Base-by-base conservation (phyloP, 1,140 invertebrate genomes). In the Anthonomus grandis region DNA sequence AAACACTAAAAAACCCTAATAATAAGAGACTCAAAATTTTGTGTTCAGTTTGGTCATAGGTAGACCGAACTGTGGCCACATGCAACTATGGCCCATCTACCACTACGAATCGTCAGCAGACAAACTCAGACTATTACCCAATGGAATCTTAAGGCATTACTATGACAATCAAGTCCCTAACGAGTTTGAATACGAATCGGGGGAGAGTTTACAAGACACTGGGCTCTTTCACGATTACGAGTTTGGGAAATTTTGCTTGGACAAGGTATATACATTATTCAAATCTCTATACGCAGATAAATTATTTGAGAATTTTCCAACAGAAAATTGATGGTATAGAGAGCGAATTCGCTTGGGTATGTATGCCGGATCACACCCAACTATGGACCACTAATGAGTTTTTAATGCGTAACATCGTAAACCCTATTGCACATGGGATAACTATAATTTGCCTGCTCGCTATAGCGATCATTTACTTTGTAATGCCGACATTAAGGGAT, bases 401-500 rank as follows among this genome's bases (percentile, higher is more conserved):
- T 68, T 63, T 91, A 13, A 80, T 91, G 73, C 81, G 79, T 42
- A 85, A 85, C 70, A 79, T 90, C 24, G 68, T 90, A 0, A 86
- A 89, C 74, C 88, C 89, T 12, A 74, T 85, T 31, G 87, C 88
- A 47, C 86, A 89, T 69, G 81, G 79, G 0, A 79, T 90, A 24
- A 78, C 85, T 2, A 84, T 91, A 52, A 75, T 83, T 4, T 83
- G 86, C 48, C 83, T 87, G 57, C 67, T 90, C n/a, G 67, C 85
- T 1, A 83, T 89, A 9, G 85, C 87, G 4, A 81, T 91, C n/a
- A 81, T 90, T 48, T 90, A 91, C 67, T 91, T 91, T 71, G 83
- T 91, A 13, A 73, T 92, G 57, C 88, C 88, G n/a, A 89, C 89
- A 31, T 75, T 92, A 39, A 75, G 88, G 64, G 89, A 92, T 76